Evolutionary conservation across 2,888 invertebrate species (phyloP), one percentile per base, ranked within the genome.

Genomic region (Corythucha ciliata): DNA sequence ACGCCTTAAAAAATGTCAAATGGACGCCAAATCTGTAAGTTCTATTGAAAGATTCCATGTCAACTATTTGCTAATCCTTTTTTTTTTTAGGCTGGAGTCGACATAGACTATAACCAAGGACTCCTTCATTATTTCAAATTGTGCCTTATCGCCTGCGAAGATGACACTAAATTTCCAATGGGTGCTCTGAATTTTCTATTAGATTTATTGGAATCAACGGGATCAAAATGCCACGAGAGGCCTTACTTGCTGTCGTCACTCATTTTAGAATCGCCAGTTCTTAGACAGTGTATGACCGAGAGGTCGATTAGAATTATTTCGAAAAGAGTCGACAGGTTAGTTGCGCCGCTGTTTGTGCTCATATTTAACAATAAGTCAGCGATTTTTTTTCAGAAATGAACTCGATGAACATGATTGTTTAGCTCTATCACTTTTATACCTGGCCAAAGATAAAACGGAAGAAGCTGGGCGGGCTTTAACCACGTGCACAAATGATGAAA

Each of bases 141-240:
- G 18, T 59, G 59, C 34, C 48, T 63, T 18, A 55, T 57, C 22
- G 44, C 36, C 21, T 72, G 74, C 56, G 69, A 75, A 16, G 74
- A 76, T 55, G 72, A 74, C 22, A 65, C 55, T 4, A 56, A 66
- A 20, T 67, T 71, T 56, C 75, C 76, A 0, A 67, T 70, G 42
- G 66, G 67, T 16, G 66, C 69, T 14, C 61, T 77, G 7, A 66
- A 71, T 12, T 65, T 68, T 10, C 69, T 76, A 4, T 63, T 69
- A 14, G 59, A 59, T n/a, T 33, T 58, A 21, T 40, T 53, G 5
- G 55, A 57, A 16, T 25, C 37, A 6, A 46, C 32, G 8, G 34
- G 26, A 20, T 8, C n/a, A n/a, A n/a, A 37, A 21, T 36, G 20
- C 12, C 34, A 50, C 4, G 16, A 33, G 8, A 40, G 45, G 32